Base-by-base conservation (phyloP, 2,888 invertebrate genomes). In the Drosophila flavopinicola region DNA sequence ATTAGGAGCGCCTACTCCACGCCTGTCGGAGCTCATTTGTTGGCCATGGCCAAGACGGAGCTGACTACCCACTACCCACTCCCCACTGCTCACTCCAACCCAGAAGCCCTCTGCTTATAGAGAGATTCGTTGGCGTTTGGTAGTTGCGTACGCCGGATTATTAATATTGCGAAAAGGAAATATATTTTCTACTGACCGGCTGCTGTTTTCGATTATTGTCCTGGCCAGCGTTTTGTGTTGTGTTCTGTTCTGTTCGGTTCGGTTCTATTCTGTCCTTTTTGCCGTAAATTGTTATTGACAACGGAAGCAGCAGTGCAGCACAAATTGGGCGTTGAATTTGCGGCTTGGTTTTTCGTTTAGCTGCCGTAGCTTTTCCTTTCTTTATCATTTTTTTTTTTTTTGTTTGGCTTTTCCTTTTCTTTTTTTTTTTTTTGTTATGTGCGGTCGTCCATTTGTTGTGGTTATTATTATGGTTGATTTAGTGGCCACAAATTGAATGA, bases 241-340 rank as follows among this genome's bases (percentile, higher is more conserved):
- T 51, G 29, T 41, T 48, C 53, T 61, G 25, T 52, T 17, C 53
- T 20, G 24, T 32, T 49, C 38, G 32, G 37, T 57, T 60, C 49
- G 30, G 11, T 45, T 15, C 29, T 29, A 27, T 66, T 68, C 66
- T 51, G 58, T 67, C 66, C 60, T 65, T 59, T 75, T 71, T 69
- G 75, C 74, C 75, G 79, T 86, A 86, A 86, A 86, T 88, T 86
- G 86, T 88, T 88, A 86, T 86, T 86, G 88, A 86, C 88, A 83
- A 85, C 86, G 78, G 75, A 83, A 85, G 86, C 86, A 83, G 77
- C 82, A 85, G 86, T 65, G 82, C 75, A 84, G 82, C 82, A 83
- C 79, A 85, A 83, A 83, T 83, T 83, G 82, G 84, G 84, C 82
- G 85, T 82, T 82, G 80, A 80, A 82, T 82, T 82, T 80, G 82